Evolutionary conservation across 2,888 invertebrate genomes (phyloP), one percentile per base, ranked within the genome.

Genomic region (Aporophyla lueneburgensis): DNA sequence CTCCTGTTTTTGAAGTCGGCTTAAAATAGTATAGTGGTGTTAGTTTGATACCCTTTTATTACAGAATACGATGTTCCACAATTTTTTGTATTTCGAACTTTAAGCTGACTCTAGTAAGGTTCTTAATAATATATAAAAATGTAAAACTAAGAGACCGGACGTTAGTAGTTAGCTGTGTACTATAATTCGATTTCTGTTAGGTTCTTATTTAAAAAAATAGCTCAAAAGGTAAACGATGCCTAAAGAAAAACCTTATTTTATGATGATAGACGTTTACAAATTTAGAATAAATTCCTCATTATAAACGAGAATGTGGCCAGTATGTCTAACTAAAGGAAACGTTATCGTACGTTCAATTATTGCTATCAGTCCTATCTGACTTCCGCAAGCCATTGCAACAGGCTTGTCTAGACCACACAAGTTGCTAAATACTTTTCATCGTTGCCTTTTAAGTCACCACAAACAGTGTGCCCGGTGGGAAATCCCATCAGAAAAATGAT

Each of bases 281-380:
- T 5, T 24, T n/a, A 24, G 24, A 19, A 67, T 67, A 43, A 4
- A 46, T 24, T 21, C 14, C 24, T 53, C 14, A 2, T 1, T 3
- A 9, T 19, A 27, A n/a, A 40, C 14, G 4, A 54, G 46, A 7
- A 1, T 54, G 46, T 19, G 7, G 19, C 2, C 27, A 46, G 49
- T 24, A 27, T 21, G 16, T 27, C 63, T 51, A 63, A 19, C 3
- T 24, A 72, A 65, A 63, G 56, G 5, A 63, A 49, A 54, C 27
- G 21, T 74, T 74, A 74, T 63, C 63, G 19, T 4, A 1, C 24
- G 19, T 53, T 53, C 59, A 75, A 59, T 66, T 46, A 76, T 53
- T 24, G 24, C 33, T 76, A 46, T 67, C 21, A 12, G 43, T 43
- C 16, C 16, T 24, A 46, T 43, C 43, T 24, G 21, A 75, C 59